phyloP scores from a whole-genome alignment of 1,140 invertebrate species.

The Dendrolimus punctatus region DNA sequence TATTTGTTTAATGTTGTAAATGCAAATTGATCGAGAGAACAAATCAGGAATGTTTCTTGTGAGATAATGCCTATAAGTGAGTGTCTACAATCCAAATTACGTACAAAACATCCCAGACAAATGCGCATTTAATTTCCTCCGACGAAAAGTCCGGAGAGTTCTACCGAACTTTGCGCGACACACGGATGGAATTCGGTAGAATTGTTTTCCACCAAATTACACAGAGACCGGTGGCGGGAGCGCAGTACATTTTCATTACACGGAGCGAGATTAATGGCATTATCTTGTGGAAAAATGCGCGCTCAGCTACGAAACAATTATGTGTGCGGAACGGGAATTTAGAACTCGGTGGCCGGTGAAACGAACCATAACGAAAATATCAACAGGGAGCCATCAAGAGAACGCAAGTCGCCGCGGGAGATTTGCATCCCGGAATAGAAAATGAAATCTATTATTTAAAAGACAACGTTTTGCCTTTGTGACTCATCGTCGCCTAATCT shows the following conservation, averaged over 20 bases:
- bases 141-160: constrained; percentile 20
- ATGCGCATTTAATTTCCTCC: constrained; percentile 31
- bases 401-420: constrained; percentile 41
- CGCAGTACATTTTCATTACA: constrained; percentile 46
- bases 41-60: too few species aligned
- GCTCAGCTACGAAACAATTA: constrained; percentile 40
- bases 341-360: constrained; percentile 17
- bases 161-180: constrained; percentile 17
- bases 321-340: constrained; percentile 25
- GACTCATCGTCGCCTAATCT: too few species aligned
- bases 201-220: constrained; percentile 31
- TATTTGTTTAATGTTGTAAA: too few species aligned
- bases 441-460: constrained; percentile 59
- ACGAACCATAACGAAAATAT: constrained; percentile 50
- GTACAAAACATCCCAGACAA: constrained; percentile 5
- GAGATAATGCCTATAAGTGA: too few species aligned
- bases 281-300: constrained; percentile 46
- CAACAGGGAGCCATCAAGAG: constrained; percentile 29
- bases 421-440: constrained; percentile 65
- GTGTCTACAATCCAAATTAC: too few species aligned
- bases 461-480: too few species aligned
- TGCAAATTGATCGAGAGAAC: too few species aligned
- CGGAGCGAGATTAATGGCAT: constrained; percentile 41
- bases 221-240: constrained; percentile 14
- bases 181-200: constrained; percentile 19